Conservation (phyloP, 2,888 invertebrate species). For the Protophormia terraenovae region DNA sequence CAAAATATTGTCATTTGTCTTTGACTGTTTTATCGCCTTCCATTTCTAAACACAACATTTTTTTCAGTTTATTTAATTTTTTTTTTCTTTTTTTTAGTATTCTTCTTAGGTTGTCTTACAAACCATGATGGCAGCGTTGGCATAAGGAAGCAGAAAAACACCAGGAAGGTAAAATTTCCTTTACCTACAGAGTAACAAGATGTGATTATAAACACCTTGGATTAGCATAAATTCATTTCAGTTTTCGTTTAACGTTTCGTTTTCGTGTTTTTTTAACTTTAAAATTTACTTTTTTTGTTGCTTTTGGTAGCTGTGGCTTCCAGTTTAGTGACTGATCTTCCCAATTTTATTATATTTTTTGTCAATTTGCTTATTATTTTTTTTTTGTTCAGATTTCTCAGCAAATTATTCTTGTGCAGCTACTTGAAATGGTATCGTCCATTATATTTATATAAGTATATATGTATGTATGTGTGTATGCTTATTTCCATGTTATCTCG, state of each 20-base stretch:
- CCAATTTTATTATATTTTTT: constrained; percentile 14
- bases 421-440: constrained; percentile 28
- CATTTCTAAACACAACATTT: neutral
- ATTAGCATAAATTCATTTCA: constrained; percentile 57
- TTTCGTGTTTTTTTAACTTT: neutral
- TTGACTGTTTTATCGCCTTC: neutral
- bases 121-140: neutral
- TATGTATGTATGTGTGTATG: neutral
- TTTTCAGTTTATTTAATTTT: constrained; percentile 21
- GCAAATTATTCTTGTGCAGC: constrained; percentile 43
- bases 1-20: neutral
- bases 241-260: constrained; percentile 9
- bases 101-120: neutral
- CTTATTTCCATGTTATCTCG: constrained; percentile 23
- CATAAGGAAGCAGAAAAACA: constrained; percentile 3
- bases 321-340: constrained; percentile 30
- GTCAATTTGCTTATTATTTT: neutral
- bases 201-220: constrained; percentile 49
- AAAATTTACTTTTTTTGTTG: neutral
- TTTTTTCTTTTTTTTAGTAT: neutral
- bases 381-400: constrained; percentile 15
- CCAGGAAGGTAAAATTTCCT: constrained; percentile 21
- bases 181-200: constrained; percentile 13
- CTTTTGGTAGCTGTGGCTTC: neutral
- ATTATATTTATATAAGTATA: neutral